Conservation (phyloP, 2,888 invertebrate species). For the Leucophenga maculata region DNA sequence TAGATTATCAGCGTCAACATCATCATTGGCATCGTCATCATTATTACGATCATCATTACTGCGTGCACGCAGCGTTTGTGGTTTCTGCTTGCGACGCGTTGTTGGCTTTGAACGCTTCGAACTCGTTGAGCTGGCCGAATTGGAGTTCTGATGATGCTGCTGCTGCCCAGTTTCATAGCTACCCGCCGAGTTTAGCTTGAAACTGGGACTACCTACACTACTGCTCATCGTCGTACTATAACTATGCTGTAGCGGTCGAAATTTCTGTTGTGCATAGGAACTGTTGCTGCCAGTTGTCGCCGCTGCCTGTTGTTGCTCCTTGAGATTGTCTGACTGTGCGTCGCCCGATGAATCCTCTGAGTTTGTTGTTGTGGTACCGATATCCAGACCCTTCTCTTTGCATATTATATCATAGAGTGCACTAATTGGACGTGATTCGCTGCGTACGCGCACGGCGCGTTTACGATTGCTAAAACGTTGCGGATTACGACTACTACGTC, state of each 20-base stretch:
- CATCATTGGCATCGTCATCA: conserved; percentile 30
- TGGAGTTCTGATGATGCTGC: conserved; percentile 37
- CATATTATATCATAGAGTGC: conserved; percentile 73
- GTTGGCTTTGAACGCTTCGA: conserved; percentile 32
- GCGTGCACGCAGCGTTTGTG: background rate
- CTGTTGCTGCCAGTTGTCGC: conserved; percentile 11
- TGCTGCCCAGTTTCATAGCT: conserved; percentile 22
- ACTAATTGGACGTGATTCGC: conserved; percentile 71
- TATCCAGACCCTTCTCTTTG: conserved; percentile 71
- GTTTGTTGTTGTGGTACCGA: conserved; percentile 55
- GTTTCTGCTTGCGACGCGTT: conserved; percentile 22
- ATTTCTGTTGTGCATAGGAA: conserved; percentile 34
- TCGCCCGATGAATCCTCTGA: conserved; percentile 35
- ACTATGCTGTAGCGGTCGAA: conserved; percentile 54
- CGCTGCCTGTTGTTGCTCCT: conserved; percentile 21
- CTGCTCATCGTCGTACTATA: conserved; percentile 35
- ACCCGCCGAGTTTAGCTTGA: conserved; percentile 22
- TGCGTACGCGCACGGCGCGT: conserved; percentile 69
- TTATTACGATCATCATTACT: conserved; percentile 32
- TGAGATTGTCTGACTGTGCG: conserved; percentile 35
- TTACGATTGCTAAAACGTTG: conserved; percentile 68
- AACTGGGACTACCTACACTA: conserved; percentile 31
- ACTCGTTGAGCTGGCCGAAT: background rate
- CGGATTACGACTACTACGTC: conserved; percentile 61
- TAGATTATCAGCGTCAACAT: conserved; percentile 23